A percentile compares a stretch with the other conserved stretches of the same genome.
Conservation (phyloP, 2,113 vertebrate species). For the Bos indicus region DNA sequence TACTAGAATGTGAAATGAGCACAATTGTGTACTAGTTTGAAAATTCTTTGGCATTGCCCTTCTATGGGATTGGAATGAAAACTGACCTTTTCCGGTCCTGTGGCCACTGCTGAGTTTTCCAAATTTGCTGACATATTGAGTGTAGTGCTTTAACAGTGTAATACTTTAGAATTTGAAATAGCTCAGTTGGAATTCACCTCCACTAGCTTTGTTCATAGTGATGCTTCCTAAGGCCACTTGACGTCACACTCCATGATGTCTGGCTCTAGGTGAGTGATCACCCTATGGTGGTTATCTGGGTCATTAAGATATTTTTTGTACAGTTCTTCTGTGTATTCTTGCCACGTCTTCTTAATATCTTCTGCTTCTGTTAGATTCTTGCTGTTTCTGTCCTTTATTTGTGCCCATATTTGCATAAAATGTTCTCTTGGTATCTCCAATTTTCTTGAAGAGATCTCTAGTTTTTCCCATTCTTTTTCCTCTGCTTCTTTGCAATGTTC, state of each 20-base stretch:
- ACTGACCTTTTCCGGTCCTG: neutral
- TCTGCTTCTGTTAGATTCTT: neutral
- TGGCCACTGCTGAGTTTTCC: neutral
- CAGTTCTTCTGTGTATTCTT: neutral
- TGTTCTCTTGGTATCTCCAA: neutral
- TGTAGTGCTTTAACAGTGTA: neutral
- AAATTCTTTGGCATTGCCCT: neutral
- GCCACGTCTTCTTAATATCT: neutral
- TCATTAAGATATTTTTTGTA: neutral
- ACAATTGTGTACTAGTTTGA: neutral
- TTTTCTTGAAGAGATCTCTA: neutral
- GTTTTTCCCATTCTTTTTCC: neutral
- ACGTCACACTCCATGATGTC: neutral
- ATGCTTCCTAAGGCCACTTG: neutral
- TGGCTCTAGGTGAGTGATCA: neutral
- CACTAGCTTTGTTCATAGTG: neutral
- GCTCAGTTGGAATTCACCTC: neutral
- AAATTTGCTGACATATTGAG: neutral
- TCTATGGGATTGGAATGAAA: neutral
- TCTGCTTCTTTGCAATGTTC: neutral
- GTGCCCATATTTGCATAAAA: neutral
- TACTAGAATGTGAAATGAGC: neutral
- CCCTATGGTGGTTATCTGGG: neutral
- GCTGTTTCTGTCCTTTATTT: neutral
- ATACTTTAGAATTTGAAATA: neutral